These are phyloP conservation scores for Bagarius yarrelli DNA, from an alignment of 2,113 vertebrate genomes.

Conservation along the genomic window DNA sequence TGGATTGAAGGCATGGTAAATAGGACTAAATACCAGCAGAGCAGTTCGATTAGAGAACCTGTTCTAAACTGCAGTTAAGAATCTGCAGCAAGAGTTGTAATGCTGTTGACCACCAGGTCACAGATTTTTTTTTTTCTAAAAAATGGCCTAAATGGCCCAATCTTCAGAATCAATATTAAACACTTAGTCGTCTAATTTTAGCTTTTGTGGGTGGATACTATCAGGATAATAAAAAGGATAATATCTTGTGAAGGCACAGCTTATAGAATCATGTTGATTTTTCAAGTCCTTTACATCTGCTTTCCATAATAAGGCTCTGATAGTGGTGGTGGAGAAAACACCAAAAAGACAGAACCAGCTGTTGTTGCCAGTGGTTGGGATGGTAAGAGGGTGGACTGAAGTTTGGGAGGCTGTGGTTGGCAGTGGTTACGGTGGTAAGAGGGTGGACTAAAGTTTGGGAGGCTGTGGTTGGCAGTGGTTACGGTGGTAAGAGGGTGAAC, in stretches of 20 bases:
- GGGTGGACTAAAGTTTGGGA: too few relatives aligned
- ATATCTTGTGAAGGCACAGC: not conserved
- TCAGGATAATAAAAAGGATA: not conserved
- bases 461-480: too few relatives aligned
- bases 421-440: too few relatives aligned
- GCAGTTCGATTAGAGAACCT: too few relatives aligned
- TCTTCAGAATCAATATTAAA: not conserved
- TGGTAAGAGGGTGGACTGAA: too few relatives aligned
- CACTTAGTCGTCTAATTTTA: not conserved
- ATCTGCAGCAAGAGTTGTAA: too few relatives aligned
- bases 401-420: too few relatives aligned
- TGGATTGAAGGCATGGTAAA: not conserved
- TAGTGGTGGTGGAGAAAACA: constrained; percentile 19
- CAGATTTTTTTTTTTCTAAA: too few relatives aligned
- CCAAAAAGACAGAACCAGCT: constrained; percentile 24
- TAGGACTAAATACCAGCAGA: not conserved
- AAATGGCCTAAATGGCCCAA: too few relatives aligned
- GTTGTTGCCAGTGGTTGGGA: too few relatives aligned
- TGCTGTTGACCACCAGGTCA: not conserved
- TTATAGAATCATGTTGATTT: not conserved
- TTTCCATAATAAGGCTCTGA: constrained; percentile 47
- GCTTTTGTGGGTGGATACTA: not conserved
- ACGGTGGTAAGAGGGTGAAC: too few relatives aligned
- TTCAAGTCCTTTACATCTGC: constrained; percentile 41
- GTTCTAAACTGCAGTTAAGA: not conserved